Evolutionary conservation across 2,888 invertebrate genomes (phyloP), one percentile per base, ranked within the genome.

Genomic region (Protodeltote pygarga): DNA sequence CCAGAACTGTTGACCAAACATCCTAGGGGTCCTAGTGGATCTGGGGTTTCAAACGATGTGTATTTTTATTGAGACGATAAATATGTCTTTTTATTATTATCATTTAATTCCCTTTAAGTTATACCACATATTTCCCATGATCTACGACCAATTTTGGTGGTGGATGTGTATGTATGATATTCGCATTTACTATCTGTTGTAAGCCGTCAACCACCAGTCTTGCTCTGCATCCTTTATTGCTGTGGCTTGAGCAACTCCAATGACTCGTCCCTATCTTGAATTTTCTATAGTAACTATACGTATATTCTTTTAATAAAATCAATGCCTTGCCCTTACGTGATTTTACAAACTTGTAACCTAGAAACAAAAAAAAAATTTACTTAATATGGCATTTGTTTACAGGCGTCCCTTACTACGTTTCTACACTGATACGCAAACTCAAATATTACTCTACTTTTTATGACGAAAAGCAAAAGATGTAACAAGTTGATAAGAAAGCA

Each of bases 141-240:
- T 9, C 9, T n/a, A 28, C n/a, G 4, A 28, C 2, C 2, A 28
- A 28, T 9, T 15, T 28, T 1, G n/a, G 15, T n/a, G 28, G 28
- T 15, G 28, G 28, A 9, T 53, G 53, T 0, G 6, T 23, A 8
- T 53, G 53, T 5, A 52, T 53, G 3, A 20, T 35, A 2, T 52
- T 3, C 11, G 29, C 53, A n/a, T 0, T 6, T 20, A 23, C 32
- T 1, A 52, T 45, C 2, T 2, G 1, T 13, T 44, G 27, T 10
- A 11, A n/a, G 8, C 23, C 6, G 15, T 42, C 38, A 0, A 39
- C 1, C 6, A 57, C 31, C 0, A 57, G 5, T 16, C 38, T 28
- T 11, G 28, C 38, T 8, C n/a, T 38, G n/a, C 38, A 38, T 8
- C 13, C 14, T 3, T 21, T 28, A 3, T 13, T 28, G 9, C 20